Conservation (phyloP, 2,888 invertebrate species). For the Troilus luridus region DNA sequence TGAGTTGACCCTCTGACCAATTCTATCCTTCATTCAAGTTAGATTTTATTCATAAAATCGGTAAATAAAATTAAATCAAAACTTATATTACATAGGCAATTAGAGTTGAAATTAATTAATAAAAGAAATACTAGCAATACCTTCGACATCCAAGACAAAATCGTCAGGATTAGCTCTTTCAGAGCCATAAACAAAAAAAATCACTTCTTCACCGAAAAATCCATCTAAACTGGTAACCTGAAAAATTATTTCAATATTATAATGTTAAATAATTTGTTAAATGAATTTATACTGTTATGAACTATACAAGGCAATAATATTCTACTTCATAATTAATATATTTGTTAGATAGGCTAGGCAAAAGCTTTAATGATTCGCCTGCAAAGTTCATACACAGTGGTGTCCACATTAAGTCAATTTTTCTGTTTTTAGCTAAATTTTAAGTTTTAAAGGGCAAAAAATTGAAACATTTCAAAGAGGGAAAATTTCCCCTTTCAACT, state of each 20-base stretch:
- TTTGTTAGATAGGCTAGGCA: too few species aligned
- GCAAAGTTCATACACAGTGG: too few species aligned
- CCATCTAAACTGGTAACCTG: constrained; percentile 80
- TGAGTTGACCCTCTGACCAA: too few species aligned
- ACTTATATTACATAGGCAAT: background rate
- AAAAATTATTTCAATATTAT: constrained; percentile 58
- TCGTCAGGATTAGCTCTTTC: constrained; percentile 90
- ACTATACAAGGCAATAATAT: background rate
- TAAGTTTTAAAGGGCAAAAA: too few species aligned
- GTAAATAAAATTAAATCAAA: constrained; percentile 22
- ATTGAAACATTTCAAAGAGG: too few species aligned
- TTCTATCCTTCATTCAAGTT: background rate
- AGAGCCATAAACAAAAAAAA: constrained; percentile 95
- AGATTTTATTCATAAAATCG: background rate
- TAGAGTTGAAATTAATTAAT: constrained; percentile 48
- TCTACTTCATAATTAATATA: background rate
- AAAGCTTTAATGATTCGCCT: too few species aligned
- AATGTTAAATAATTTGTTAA: background rate
- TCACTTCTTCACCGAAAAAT: constrained; percentile 90
- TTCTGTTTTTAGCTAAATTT: too few species aligned
- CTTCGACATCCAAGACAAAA: constrained; percentile 94
- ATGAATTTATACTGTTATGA: background rate
- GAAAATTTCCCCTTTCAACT: too few species aligned
- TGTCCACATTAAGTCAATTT: too few species aligned
- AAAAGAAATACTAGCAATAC: constrained; percentile 68